Conservation (phyloP, 2,888 invertebrate species). For the Tribolium freemani region DNA sequence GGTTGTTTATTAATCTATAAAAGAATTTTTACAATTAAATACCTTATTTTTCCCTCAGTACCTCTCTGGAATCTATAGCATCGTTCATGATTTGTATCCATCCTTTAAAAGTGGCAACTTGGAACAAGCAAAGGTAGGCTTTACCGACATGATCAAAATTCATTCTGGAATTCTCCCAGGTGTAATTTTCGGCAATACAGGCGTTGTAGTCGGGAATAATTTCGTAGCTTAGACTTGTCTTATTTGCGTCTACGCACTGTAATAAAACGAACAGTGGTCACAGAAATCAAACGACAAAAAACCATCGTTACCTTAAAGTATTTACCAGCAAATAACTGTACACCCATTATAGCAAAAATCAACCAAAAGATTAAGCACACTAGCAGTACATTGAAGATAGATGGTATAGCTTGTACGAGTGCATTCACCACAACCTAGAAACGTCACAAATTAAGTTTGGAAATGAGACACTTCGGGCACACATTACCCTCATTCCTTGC, state of each 20-base stretch:
- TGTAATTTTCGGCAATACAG: slow-evolving; percentile 89
- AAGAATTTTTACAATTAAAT: not conserved
- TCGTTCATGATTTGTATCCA: slow-evolving; percentile 99
- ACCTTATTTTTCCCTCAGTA: slow-evolving; percentile 63
- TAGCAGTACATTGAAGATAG: slow-evolving; percentile 98
- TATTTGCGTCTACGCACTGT: slow-evolving; percentile 89
- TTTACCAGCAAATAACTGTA: slow-evolving; percentile 97
- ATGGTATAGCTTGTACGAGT: slow-evolving; percentile 98
- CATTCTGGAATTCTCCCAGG: slow-evolving; percentile 97
- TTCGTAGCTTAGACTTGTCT: slow-evolving; percentile 85
- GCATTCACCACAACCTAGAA: slow-evolving; percentile 97
- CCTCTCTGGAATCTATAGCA: slow-evolving; percentile 96
- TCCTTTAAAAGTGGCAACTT: slow-evolving; percentile 99
- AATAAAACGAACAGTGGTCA: slow-evolving; percentile 59
- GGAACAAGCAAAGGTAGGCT: slow-evolving; percentile 96
- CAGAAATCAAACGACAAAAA: not conserved
- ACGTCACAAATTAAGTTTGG: not conserved
- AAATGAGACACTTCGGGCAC: not conserved
- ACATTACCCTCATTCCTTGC: slow-evolving; percentile 98
- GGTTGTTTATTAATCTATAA: slow-evolving; percentile 89
- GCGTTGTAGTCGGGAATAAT: slow-evolving; percentile 90
- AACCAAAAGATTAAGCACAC: slow-evolving; percentile 99
- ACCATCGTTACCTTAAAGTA: slow-evolving; percentile 84
- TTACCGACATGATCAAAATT: slow-evolving; percentile 99
- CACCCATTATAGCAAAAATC: slow-evolving; percentile 99